These are phyloP conservation scores for Pollenia angustigena DNA, from an alignment of 2,888 invertebrate genomes.

Conservation along the genomic window DNA sequence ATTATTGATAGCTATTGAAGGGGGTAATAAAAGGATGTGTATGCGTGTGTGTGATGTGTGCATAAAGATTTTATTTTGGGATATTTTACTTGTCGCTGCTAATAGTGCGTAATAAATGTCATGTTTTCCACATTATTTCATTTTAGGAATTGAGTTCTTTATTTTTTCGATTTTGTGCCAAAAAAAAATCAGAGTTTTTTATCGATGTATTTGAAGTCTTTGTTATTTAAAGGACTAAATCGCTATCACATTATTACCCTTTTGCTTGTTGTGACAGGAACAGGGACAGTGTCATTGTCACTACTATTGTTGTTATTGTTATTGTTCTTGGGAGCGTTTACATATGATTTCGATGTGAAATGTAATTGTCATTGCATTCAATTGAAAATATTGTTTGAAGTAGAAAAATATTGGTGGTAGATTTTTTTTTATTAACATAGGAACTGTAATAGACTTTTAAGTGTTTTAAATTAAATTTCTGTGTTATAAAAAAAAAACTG, in stretches of 20 bases:
- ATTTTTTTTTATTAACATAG: no score
- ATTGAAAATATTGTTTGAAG: conserved; percentile 73
- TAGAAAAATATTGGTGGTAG: no score
- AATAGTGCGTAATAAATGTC: conserved; percentile 75
- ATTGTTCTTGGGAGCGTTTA: conserved; percentile 4
- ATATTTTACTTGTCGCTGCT: conserved; percentile 59
- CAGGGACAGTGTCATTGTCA: conserved; percentile 25
- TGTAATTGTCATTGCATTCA: conserved; percentile 75
- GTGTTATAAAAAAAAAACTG: no score
- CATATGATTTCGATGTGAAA: conserved; percentile 70
- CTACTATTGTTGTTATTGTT: background rate
- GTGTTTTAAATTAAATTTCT: no score
- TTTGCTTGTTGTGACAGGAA: conserved; percentile 30
- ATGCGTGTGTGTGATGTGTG: conserved; percentile 3
- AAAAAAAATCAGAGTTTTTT: conserved; percentile 25
- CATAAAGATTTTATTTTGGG: conserved; percentile 19
- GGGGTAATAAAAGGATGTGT: conserved; percentile 44
- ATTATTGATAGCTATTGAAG: conserved; percentile 52
- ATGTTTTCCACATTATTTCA: conserved; percentile 73
- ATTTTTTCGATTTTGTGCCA: conserved; percentile 1
- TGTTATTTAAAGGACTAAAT: conserved; percentile 42
- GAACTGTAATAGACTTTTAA: no score
- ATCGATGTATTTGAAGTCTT: background rate
- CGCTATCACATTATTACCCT: conserved; percentile 52
- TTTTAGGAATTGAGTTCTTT: conserved; percentile 75